Evolutionary conservation across 2,888 invertebrate genomes (phyloP).

Genomic region (Lypha dubia): DNA sequence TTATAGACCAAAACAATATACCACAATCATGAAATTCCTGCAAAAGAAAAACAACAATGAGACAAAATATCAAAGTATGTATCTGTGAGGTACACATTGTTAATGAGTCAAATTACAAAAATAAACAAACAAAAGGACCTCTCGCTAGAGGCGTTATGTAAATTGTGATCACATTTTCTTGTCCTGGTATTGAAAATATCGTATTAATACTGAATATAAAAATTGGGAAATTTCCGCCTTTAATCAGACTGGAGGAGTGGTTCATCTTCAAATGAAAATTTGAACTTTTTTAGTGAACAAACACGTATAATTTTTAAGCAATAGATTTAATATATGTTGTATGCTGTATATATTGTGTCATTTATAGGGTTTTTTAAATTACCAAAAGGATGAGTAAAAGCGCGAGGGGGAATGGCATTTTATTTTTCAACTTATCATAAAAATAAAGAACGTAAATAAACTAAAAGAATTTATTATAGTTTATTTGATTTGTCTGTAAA

Average conservation of each 20-base stretch:
- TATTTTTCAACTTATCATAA: background rate
- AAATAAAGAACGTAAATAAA: background rate
- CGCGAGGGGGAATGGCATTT: background rate
- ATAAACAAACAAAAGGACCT: background rate
- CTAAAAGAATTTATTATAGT: background rate
- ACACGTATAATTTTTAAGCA: background rate
- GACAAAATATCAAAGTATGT: constrained; percentile 38
- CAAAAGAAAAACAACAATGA: background rate
- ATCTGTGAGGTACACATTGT: constrained; percentile 74
- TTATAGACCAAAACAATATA: constrained; percentile 77
- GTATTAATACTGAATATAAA: background rate
- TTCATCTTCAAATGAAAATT: background rate
- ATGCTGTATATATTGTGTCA: background rate
- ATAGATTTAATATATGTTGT: background rate
- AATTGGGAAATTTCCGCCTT: background rate
- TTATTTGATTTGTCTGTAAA: background rate
- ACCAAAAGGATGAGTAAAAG: background rate
- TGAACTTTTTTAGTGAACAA: background rate
- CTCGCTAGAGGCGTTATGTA: background rate
- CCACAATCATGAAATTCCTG: constrained; percentile 55
- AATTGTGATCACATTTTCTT: background rate
- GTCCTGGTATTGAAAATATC: background rate
- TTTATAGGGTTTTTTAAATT: too few species aligned
- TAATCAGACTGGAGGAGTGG: background rate
- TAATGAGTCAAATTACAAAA: constrained; percentile 79